phyloP scores from a whole-genome alignment of 2,797 vertebrate genomes.

The Discoglossus pictus region DNA sequence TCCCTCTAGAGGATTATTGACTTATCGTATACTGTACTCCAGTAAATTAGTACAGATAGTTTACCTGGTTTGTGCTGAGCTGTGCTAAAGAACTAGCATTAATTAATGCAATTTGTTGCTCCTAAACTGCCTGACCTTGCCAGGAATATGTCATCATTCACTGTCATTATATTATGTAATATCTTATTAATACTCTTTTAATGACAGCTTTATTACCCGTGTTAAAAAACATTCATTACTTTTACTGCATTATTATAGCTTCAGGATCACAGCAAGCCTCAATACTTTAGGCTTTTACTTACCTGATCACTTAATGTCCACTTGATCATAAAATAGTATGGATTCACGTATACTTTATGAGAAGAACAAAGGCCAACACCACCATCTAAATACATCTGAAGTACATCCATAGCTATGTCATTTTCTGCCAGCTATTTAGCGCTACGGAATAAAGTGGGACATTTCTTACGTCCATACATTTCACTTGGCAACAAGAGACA shows the following conservation, averaged over 20 bases:
- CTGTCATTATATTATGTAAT: conserved; percentile 16
- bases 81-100: conserved; percentile 33
- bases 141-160: conserved; percentile 3
- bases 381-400: no score
- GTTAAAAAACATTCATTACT: conserved; percentile 11
- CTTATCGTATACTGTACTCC: conserved; percentile 39
- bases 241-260: not conserved
- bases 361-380: no score
- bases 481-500: no score
- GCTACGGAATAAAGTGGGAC: no score
- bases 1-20: conserved; percentile 42
- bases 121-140: conserved; percentile 41
- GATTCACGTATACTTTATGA: no score
- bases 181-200: conserved; percentile 16
- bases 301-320: no score
- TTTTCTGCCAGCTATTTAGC: no score
- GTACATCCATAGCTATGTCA: no score
- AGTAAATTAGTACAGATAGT: conserved; percentile 45
- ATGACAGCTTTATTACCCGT: conserved; percentile 26
- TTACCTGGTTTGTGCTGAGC: conserved; percentile 39
- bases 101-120: conserved; percentile 32
- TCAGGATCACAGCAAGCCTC: not conserved
- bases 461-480: no score
- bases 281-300: conserved; percentile 5
- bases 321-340: no score